Conservation (phyloP, 1,140 invertebrate genomes). For the Bombus difficillimus region DNA sequence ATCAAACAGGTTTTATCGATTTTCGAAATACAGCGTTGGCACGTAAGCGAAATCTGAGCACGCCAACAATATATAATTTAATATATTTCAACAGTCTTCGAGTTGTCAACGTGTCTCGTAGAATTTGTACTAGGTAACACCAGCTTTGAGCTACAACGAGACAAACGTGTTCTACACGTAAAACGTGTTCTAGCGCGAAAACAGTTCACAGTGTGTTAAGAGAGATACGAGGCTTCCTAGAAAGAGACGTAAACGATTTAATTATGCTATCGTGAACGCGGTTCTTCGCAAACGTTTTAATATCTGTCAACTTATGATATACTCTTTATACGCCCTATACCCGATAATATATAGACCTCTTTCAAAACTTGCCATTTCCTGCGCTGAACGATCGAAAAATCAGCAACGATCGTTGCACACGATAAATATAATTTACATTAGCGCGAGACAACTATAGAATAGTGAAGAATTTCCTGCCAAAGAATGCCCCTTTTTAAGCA, state of each 20-base stretch:
- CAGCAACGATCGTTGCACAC: not conserved
- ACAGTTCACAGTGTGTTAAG: not conserved
- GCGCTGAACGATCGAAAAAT: not conserved
- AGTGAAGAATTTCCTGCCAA: not conserved
- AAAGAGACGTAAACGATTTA: slow-evolving; percentile 12
- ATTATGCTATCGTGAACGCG: not conserved
- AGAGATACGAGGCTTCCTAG: slow-evolving; percentile 7
- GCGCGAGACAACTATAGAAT: not conserved
- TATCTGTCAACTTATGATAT: no score
- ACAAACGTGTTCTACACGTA: no score
- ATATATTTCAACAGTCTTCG: not conserved
- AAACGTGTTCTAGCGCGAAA: slow-evolving; percentile 1
- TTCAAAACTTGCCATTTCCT: no score
- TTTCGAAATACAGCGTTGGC: not conserved
- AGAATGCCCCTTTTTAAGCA: not conserved
- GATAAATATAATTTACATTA: not conserved
- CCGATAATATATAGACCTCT: no score
- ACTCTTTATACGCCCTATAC: no score
- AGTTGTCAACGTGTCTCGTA: not conserved
- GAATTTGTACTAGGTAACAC: not conserved
- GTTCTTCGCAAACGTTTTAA: slow-evolving; percentile 7
- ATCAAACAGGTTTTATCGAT: not conserved
- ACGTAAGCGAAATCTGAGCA: not conserved
- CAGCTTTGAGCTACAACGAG: not conserved
- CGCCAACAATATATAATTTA: not conserved